Evolutionary conservation across 1,140 invertebrate species (phyloP), one percentile per base, ranked within the genome.

Genomic region (Neodiprion virginianus): DNA sequence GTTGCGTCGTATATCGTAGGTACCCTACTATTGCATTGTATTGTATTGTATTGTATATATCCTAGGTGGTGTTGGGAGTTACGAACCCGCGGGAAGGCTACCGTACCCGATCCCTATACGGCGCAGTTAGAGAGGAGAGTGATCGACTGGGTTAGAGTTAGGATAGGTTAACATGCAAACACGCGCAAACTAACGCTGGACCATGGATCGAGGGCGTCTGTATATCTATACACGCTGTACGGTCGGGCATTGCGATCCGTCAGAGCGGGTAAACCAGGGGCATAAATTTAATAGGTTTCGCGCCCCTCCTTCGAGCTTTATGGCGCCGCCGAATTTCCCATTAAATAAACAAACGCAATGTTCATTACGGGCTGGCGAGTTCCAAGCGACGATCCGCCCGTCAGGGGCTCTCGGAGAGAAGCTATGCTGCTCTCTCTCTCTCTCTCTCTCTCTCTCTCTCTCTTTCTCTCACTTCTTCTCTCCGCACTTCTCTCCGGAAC

Each of bases 251-350:
- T 86, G 86, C 85, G 83, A 88, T 88, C 86, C 87, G 87, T 88
- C 87, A 88, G 84, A 85, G 84, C 86, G 86, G 83, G 85, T 87
- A 88, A 88, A 88, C 87, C 87, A 81, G 85, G 84, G 83, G 77
- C 87, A 88, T 88, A 88, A 88, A 88, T 88, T 87, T 87, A 85
- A 87, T 87, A 84, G 86, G 85, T 87, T 86, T 87, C 85, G 83
- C 85, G 68, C 76, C 78, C 73, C 82, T 86, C 84, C 85, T 84
- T 85, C 76, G 79, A 86, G 85, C 84, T 88, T 88, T 88, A 88
- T 88, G 85, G 85, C 83, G 83, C 84, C 85, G 83, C 85, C 86
- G 84, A 88, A 87, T 88, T 87, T 85, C 84, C 86, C 85, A 88
- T 88, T 88, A 87, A 88, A 88, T 88, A 88, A 88, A 88, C 86